Evolutionary conservation across 2,888 invertebrate species (phyloP).

Genomic region (Desoria tigrina): DNA sequence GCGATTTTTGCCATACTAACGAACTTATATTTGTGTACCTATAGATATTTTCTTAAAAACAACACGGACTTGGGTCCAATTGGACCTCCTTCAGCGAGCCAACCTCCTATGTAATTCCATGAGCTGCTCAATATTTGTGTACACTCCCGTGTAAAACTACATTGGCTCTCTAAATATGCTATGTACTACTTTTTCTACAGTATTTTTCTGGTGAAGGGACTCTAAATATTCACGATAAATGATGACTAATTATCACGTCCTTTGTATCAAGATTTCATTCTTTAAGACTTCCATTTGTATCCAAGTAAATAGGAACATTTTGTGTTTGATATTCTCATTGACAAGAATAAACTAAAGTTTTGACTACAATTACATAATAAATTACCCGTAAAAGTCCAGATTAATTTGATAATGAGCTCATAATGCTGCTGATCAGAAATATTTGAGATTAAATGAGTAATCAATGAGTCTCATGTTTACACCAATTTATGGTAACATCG

Average conservation of each 20-base stretch:
- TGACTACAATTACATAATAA: too few relatives aligned
- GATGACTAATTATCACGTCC: constrained; percentile 21
- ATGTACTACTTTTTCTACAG: constrained; percentile 50
- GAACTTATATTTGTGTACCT: constrained; percentile 22
- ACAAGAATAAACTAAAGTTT: too few relatives aligned
- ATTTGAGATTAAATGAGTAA: too few relatives aligned
- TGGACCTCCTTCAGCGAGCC: constrained; percentile 26
- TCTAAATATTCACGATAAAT: constrained; percentile 38
- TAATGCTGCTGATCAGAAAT: too few relatives aligned
- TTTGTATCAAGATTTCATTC: constrained; percentile 42
- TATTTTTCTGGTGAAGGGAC: constrained; percentile 53
- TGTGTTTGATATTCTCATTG: constrained; percentile 24
- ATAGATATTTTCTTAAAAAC: constrained; percentile 53
- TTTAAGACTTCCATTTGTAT: constrained; percentile 42
- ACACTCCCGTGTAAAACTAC: constrained; percentile 50
- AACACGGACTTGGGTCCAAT: constrained; percentile 53
- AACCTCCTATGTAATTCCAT: constrained; percentile 52
- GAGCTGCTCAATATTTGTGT: constrained; percentile 52
- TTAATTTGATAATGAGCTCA: too few relatives aligned
- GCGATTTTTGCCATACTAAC: too few relatives aligned
- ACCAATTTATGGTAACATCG: too few relatives aligned
- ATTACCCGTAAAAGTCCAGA: too few relatives aligned
- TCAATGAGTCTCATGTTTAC: too few relatives aligned
- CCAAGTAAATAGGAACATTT: constrained; percentile 42
- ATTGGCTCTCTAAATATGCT: constrained; percentile 48